Evolutionary conservation across 2,888 invertebrate genomes (phyloP), one percentile per base, ranked within the genome.

Genomic region (Fabriciana adippe): DNA sequence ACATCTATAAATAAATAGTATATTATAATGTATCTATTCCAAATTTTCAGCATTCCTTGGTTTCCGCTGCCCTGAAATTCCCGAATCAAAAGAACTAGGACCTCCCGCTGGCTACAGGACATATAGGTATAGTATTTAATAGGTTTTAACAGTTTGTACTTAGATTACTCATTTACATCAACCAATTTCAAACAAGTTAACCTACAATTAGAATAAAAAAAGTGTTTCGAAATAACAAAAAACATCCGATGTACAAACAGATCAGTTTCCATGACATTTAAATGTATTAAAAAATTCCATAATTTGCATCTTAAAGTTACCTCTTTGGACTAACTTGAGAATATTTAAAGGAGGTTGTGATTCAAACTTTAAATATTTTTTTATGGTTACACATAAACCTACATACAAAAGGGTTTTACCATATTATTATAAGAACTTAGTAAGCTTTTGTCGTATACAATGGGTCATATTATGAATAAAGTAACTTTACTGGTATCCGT

Each of bases 1-100:
- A 26, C 11, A 5, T 5, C 45, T 15, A 48, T 48, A n/a, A 41
- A 16, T 8, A 48, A 16, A 16, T 47, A 48, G 6, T 41, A 15
- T n/a, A 47, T 11, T 41, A 41, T 41, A 41, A 2, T 41, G 2
- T 8, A 8, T 13, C 4, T 45, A 8, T 66, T 51, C 55, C 72
- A 70, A 62, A 53, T 73, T 92, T 92, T 64, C 88, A 95, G 95
- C 95, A 55, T 96, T 93, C 90, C 93, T 97, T 63, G 96, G 97
- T 13, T 97, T 97, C 93, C 93, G 93, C 15, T 97, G 97, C 79
- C 97, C 97, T 0, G 93, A 92, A n/a, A 89, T 93, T 11, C 93
- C 93, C 0, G 76, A 74, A 35, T 82, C 87, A 47, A 86, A 76
- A 72, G 93, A 90, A 73, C 88, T 88, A 66, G 93, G 86, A 16